Base-by-base conservation (phyloP, 2,888 invertebrate species). In the Amphipoea oculea region DNA sequence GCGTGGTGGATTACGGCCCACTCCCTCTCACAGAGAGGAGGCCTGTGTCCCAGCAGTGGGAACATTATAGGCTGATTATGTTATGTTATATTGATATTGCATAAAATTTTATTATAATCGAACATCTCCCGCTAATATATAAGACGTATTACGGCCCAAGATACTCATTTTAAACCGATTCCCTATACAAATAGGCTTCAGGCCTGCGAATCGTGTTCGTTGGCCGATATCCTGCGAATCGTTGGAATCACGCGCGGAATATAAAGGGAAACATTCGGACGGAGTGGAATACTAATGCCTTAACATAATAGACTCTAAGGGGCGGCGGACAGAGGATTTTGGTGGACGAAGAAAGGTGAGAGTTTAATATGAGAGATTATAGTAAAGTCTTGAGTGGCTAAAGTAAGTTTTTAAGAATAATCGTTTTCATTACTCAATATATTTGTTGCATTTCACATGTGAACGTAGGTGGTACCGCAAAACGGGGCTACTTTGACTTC, bases 261-360 rank as follows among this genome's bases (percentile, higher is more conserved):
- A 89, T 89, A 90, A 90, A 90, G 86, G 82, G 90, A 90, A 87
- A 89, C 88, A 87, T 87, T 89, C 82, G 86, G 88, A 83, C 85
- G 73, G 88, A 73, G 83, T 79, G 81, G 89, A 89, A 90, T 90
- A 90, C 89, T 90, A 87, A 90, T 90, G 90, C 78, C 40, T 51
- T 84, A 86, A 88, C 89, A 88, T 87, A 90, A 90, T 89, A 90
- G 84, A 82, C 78, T 74, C 66, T 87, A 75, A 83, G 79, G 90
- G 4, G n/a, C 20, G 29, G 36, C 90, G 82, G 45, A 57, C 45
- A 87, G 42, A 2, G 62, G 11, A 54, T 12, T 63, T 54, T 9
- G 36, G 29, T 45, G 12, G 23, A 5, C 29, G 54, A 29, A 48
- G 45, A 81, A 57, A 65, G 40, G 7, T 9, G 17, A 45, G 11